A percentile compares a stretch with the other conserved stretches of the same genome.
Evolutionary conservation across 1,140 invertebrate species (phyloP).

Genomic region (Scylla paramamosain): DNA sequence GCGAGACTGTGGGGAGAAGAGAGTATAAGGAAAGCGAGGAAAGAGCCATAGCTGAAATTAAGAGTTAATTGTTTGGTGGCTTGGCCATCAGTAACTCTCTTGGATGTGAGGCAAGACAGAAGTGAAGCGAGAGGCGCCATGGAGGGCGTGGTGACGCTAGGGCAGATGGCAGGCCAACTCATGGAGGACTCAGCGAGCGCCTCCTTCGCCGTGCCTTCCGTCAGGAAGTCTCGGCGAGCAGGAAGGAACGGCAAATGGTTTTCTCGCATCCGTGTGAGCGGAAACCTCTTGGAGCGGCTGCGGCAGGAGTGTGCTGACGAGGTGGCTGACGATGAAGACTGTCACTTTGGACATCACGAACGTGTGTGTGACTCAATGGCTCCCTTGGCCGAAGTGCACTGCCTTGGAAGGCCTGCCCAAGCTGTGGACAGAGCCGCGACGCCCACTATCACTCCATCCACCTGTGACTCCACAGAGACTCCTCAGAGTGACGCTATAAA

Average conservation of each 20-base stretch:
- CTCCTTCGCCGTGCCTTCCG: background rate
- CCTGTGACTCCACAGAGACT: background rate
- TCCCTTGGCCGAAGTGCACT: slow-evolving; percentile 39
- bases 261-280: slow-evolving; percentile 49
- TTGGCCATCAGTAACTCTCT: background rate
- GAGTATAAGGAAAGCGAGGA: background rate
- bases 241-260: slow-evolving; percentile 25
- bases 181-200: background rate
- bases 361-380: background rate
- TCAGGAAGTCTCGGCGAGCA: background rate
- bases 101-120: background rate
- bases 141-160: background rate
- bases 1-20: background rate
- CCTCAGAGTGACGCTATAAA: background rate
- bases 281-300: slow-evolving; percentile 56
- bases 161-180: background rate
- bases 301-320: background rate
- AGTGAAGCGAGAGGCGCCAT: background rate
- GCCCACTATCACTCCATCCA: background rate
- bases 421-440: background rate
- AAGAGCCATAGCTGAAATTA: background rate
- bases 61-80: background rate
- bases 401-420: background rate
- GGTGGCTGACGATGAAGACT: background rate
- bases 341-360: too few relatives aligned